Percentiles rank a stretch among this genome's conserved stretches.
phyloP scores from a whole-genome alignment of 2,797 vertebrate species.

The Podarcis lilfordi region DNA sequence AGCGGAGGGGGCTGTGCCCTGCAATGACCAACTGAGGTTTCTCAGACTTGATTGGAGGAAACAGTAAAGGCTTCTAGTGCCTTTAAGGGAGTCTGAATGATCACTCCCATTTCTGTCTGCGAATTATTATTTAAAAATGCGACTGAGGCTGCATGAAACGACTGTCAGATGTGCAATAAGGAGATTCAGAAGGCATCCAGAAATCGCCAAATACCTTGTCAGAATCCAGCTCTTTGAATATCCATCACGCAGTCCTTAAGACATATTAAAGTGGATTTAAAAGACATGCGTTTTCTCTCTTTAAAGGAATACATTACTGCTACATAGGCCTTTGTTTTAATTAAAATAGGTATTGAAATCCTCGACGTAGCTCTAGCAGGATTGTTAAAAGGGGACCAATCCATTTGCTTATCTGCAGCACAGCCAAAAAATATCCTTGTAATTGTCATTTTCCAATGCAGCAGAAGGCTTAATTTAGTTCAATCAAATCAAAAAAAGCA shows the following conservation, averaged over 20 bases:
- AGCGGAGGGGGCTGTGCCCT: neutral
- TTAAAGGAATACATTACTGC: conserved; percentile 79
- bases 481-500: conserved; percentile 83
- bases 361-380: conserved; percentile 80
- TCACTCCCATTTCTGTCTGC: accelerated
- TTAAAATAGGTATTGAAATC: conserved; percentile 85
- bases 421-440: conserved; percentile 67
- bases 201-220: conserved; percentile 56
- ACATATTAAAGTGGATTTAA: conserved; percentile 82
- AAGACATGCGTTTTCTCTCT: conserved; percentile 75
- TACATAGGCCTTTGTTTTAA: conserved; percentile 82
- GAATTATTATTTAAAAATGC: conserved; percentile 5
- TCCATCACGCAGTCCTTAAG: conserved; percentile 83
- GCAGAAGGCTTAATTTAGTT: conserved; percentile 83
- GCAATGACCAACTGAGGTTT: neutral
- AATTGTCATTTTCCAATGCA: conserved; percentile 75
- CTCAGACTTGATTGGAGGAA: neutral
- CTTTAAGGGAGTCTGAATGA: neutral
- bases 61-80: accelerated
- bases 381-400: conserved; percentile 73
- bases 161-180: neutral
- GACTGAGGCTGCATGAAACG: neutral
- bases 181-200: conserved; percentile 41
- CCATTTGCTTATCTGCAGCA: conserved; percentile 70
- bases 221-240: conserved; percentile 51